Conservation (phyloP, 1,140 invertebrate species). For the Hetaerina americana region DNA sequence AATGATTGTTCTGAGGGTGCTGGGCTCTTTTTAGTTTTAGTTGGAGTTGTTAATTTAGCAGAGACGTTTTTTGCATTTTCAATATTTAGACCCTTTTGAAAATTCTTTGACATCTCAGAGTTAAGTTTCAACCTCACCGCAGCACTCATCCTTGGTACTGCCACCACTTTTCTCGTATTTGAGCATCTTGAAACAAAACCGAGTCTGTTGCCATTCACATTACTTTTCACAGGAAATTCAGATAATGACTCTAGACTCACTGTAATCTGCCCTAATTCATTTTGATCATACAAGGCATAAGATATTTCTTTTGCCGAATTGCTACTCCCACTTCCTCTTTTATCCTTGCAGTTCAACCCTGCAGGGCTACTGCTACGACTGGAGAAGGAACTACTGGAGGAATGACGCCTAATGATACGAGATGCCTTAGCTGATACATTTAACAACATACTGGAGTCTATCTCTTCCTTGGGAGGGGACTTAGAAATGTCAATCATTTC, state of each 20-base stretch:
- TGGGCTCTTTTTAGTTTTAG: too few relatives aligned
- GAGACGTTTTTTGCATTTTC: not conserved
- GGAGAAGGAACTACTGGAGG: constrained; percentile 34
- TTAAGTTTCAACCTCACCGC: constrained; percentile 14
- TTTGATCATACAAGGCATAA: too few relatives aligned
- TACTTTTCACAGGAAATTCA: too few relatives aligned
- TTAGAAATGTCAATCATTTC: constrained; percentile 31
- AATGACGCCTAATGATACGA: constrained; percentile 17
- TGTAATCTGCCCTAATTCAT: too few relatives aligned
- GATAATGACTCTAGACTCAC: too few relatives aligned
- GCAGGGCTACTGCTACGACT: constrained; percentile 30
- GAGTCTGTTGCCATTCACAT: too few relatives aligned
- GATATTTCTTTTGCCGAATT: too few relatives aligned
- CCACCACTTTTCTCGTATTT: constrained; percentile 24
- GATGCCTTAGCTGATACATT: constrained; percentile 30
- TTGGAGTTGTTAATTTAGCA: not conserved
- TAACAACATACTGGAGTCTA: too few relatives aligned
- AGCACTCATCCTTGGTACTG: constrained; percentile 6
- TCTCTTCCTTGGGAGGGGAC: constrained; percentile 34
- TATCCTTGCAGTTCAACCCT: too few relatives aligned
- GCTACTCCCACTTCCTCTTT: too few relatives aligned
- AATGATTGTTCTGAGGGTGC: too few relatives aligned
- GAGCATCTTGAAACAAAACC: constrained; percentile 35
- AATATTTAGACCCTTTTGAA: constrained; percentile 10
- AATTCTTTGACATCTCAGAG: constrained; percentile 15